A percentile compares a stretch with the other conserved stretches of the same genome.
These are phyloP conservation scores for Datnioides undecimradiatus DNA, from an alignment of 2,113 vertebrate genomes.

Conservation along the genomic window DNA sequence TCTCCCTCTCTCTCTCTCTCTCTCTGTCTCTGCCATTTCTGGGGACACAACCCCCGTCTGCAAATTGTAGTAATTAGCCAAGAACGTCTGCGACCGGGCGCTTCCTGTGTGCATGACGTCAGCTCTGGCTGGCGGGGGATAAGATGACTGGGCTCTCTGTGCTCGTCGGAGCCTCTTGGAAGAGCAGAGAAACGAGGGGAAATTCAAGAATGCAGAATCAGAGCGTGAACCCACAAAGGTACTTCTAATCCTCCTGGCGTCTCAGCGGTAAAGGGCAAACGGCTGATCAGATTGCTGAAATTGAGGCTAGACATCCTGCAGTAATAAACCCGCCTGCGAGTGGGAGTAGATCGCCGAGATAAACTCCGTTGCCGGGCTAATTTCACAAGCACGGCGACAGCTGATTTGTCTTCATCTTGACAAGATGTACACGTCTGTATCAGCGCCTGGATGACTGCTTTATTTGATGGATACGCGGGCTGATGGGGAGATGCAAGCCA, in stretches of 20 bases:
- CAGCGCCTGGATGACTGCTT: constrained; percentile 31
- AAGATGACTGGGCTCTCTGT: constrained; percentile 54
- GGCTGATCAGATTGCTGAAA: constrained; percentile 76
- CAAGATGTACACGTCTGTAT: constrained; percentile 16
- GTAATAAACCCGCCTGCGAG: constrained; percentile 66
- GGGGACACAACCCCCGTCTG: constrained; percentile 44
- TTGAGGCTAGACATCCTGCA: constrained; percentile 53
- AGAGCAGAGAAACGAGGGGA: constrained; percentile 24
- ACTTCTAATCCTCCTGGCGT: constrained; percentile 67
- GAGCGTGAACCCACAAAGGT: constrained; percentile 64
- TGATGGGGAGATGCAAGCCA: constrained; percentile 30
- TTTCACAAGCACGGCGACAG: constrained; percentile 51
- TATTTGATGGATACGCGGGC: constrained; percentile 24
- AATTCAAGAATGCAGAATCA: constrained; percentile 65
- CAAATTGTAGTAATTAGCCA: constrained; percentile 65
- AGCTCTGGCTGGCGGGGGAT: constrained; percentile 12
- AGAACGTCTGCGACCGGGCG: constrained; percentile 20
- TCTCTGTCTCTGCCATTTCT: constrained; percentile 13
- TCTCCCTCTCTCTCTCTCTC: neutral
- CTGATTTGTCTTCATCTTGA: constrained; percentile 52
- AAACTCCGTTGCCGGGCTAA: constrained; percentile 38
- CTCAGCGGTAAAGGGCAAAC: constrained; percentile 73
- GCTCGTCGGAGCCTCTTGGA: constrained; percentile 35
- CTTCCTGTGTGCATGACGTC: constrained; percentile 55
- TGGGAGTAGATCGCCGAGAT: constrained; percentile 53